Base-by-base conservation (phyloP, 1,140 invertebrate genomes). In the Aphidius ervi region DNA sequence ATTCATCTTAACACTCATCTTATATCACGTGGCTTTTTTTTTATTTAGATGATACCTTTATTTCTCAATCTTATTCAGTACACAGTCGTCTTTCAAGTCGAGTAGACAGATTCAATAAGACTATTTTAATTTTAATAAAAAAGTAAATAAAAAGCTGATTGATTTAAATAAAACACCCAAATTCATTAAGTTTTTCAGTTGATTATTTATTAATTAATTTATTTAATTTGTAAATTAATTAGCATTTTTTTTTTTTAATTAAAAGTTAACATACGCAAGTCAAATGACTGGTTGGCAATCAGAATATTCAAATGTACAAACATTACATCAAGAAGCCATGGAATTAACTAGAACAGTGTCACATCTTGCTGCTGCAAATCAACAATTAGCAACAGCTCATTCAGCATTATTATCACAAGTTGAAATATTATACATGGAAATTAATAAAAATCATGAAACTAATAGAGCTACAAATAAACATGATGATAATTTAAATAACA, bases 291-390 rank as follows among this genome's bases (percentile, higher is more conserved):
- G 67, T 57, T 74, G 69, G 70, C 70, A 72, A 37, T 40, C 68
- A 10, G 53, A 63, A 47, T 56, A 60, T 60, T 56, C 60, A 37
- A 57, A 59, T 56, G 42, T 63, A 62, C 37, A 62, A 65, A 56
- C 64, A 63, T 46, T 64, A 65, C 54, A 61, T 59, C 45, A 70
- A 50, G 69, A 73, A 60, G 62, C 66, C 9, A 59, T 70, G 50
- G 71, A 74, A 39, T 64, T 69, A 40, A 68, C 74, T 5, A 59
- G 68, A 59, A 77, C 74, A 5, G 71, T 80, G 43, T 74, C 75
- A 4, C 69, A 74, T 61, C 60, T 80, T 9, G 76, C 77, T 0
- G 63, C 69, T 7, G 73, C 78, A 1, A 80, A 78, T 67, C 74
- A 78, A 42, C 76, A 79, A 59, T 64, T 79, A 42, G 73, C 74